Evolutionary conservation across 2,888 invertebrate genomes (phyloP).

Genomic region (Folsomia candida): DNA sequence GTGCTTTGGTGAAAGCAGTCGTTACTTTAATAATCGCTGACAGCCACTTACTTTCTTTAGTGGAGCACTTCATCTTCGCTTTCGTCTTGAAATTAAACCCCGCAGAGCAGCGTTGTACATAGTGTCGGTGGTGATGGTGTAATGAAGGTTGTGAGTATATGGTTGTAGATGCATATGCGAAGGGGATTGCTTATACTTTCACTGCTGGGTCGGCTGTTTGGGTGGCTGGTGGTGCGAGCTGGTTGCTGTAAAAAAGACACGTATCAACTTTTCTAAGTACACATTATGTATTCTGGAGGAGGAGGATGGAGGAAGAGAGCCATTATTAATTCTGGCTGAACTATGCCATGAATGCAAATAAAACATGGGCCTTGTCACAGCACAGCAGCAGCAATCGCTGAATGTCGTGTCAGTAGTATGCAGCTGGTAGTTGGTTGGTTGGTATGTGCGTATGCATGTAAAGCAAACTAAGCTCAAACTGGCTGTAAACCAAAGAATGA

Average conservation of each 20-base stretch:
- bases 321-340: constrained; percentile 31
- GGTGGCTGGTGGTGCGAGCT: neutral
- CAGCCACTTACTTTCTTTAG: constrained; percentile 2
- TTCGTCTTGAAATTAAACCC: neutral
- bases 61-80: neutral
- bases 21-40: constrained; percentile 5
- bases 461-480: constrained; percentile 8
- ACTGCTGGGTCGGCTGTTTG: no score
- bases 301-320: neutral
- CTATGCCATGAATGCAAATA: constrained; percentile 30
- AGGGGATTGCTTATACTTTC: no score
- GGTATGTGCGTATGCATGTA: neutral
- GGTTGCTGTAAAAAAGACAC: neutral
- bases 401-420: no score
- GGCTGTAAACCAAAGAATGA: constrained; percentile 7
- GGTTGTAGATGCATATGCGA: neutral
- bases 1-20: neutral
- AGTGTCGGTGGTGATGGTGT: neutral
- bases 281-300: neutral
- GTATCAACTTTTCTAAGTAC: constrained; percentile 2
- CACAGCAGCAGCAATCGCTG: neutral
- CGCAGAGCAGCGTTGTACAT: neutral
- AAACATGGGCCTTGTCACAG: constrained; percentile 22
- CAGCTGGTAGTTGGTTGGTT: neutral
- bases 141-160: neutral